These are phyloP conservation scores for Drosophila biarmipes DNA, from an alignment of 1,140 invertebrate genomes.

Conservation along the genomic window DNA sequence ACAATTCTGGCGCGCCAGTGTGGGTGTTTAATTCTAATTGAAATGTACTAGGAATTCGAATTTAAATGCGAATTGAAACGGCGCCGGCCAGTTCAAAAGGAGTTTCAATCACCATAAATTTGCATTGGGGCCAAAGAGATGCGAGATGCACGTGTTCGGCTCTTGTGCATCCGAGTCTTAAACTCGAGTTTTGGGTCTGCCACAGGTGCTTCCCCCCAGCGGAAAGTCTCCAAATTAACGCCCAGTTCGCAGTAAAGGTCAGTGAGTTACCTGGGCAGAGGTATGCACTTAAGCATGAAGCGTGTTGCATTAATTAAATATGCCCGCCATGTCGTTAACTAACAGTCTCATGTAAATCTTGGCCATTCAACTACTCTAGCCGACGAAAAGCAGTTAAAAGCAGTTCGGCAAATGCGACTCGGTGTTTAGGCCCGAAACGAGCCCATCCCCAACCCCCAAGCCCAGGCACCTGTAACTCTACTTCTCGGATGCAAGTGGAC, in stretches of 20 bases:
- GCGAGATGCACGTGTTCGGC: constrained; percentile 22
- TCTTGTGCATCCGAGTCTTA: constrained; percentile 22
- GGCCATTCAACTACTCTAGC: constrained; percentile 31
- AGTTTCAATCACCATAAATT: constrained; percentile 56
- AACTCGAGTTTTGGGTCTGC: background rate
- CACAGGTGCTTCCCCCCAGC: constrained; percentile 13
- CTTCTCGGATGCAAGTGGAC: constrained; percentile 21
- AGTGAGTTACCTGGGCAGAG: constrained; percentile 14
- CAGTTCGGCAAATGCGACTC: constrained; percentile 51
- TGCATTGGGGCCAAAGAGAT: constrained; percentile 28
- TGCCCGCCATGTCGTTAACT: constrained; percentile 32
- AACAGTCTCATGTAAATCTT: constrained; percentile 50
- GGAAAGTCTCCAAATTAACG: constrained; percentile 30
- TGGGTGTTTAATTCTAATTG: constrained; percentile 67
- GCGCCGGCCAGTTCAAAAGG: constrained; percentile 36
- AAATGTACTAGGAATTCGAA: constrained; percentile 57
- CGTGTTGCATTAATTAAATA: constrained; percentile 59
- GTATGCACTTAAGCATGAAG: constrained; percentile 15
- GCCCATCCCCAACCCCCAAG: constrained; percentile 3
- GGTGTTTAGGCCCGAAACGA: constrained; percentile 45
- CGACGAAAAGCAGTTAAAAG: constrained; percentile 54
- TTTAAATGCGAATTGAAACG: constrained; percentile 48
- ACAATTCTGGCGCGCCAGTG: constrained; percentile 48
- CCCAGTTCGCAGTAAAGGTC: constrained; percentile 26
- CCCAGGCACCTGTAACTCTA: constrained; percentile 15